Evolutionary conservation across 2,797 vertebrate species (phyloP).

Genomic region (Coendou prehensilis): DNA sequence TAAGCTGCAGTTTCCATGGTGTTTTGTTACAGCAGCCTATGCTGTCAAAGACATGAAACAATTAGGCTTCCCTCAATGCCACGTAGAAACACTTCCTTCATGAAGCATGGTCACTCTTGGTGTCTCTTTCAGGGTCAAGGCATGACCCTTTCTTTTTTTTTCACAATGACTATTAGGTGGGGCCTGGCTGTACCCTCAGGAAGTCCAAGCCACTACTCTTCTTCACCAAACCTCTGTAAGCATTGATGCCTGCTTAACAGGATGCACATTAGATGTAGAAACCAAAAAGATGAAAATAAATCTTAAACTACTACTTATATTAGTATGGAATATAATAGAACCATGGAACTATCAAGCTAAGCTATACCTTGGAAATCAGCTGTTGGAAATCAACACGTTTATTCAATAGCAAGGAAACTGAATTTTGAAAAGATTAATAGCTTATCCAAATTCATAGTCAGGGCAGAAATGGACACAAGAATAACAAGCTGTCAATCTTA

Average conservation of each 20-base stretch:
- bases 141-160: neutral
- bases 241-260: neutral
- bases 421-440: neutral
- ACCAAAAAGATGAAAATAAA: neutral
- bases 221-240: neutral
- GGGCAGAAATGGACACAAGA: neutral
- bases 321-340: neutral
- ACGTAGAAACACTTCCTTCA: neutral
- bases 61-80: neutral
- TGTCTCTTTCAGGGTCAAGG: neutral
- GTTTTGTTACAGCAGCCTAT: neutral
- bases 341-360: neutral
- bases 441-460: neutral
- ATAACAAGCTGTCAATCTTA: neutral
- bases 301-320: neutral
- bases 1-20: neutral
- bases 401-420: neutral
- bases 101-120: neutral
- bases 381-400: neutral
- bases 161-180: neutral
- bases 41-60: neutral
- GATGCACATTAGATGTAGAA: neutral
- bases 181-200: neutral
- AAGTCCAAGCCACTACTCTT: neutral
- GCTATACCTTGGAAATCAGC: neutral